phyloP scores from a whole-genome alignment of 2,797 vertebrate species.

The Tenualosa thibaudeaui region DNA sequence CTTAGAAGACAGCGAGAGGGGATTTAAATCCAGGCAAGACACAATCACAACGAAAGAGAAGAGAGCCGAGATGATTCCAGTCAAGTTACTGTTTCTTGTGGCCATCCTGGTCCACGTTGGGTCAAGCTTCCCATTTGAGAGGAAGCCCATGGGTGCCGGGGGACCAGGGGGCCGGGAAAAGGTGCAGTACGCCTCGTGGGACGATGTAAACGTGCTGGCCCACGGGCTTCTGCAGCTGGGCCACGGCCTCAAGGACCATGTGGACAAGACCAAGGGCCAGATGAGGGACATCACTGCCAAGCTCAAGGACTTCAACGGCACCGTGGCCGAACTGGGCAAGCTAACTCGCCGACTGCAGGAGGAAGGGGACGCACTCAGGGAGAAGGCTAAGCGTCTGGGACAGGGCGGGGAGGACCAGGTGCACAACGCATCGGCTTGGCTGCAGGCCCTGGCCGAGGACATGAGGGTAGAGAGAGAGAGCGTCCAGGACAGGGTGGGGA shows the following conservation, averaged over 20 bases:
- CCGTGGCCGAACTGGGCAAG: slow-evolving; percentile 72
- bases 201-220: slow-evolving; percentile 91
- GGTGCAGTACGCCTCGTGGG: slow-evolving; percentile 85
- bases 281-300: slow-evolving; percentile 81
- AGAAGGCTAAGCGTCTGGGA: slow-evolving; percentile 64
- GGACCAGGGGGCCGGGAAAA: slow-evolving; percentile 67
- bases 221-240: slow-evolving; percentile 94
- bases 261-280: slow-evolving; percentile 87
- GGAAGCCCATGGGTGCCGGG: slow-evolving; percentile 59
- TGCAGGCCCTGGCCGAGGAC: slow-evolving; percentile 75
- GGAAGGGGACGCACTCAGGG: slow-evolving; percentile 68
- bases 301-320: slow-evolving; percentile 78
- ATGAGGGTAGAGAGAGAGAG: slow-evolving; percentile 71
- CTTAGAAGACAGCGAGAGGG: background rate
- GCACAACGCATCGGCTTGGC: slow-evolving; percentile 71
- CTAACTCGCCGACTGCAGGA: slow-evolving; percentile 66
- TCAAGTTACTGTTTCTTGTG: slow-evolving; percentile 65
- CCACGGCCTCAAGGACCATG: slow-evolving; percentile 91
- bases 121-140: slow-evolving; percentile 69
- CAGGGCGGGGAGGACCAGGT: slow-evolving; percentile 64
- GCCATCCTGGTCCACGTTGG: slow-evolving; percentile 58
- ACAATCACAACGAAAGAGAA: background rate
- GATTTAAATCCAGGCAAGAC: slow-evolving; percentile 10
- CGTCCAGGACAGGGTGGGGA: slow-evolving; percentile 70
- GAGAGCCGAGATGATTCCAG: slow-evolving; percentile 57